phyloP scores from a whole-genome alignment of 2,113 vertebrate species.

The Amphiprion ocellaris region DNA sequence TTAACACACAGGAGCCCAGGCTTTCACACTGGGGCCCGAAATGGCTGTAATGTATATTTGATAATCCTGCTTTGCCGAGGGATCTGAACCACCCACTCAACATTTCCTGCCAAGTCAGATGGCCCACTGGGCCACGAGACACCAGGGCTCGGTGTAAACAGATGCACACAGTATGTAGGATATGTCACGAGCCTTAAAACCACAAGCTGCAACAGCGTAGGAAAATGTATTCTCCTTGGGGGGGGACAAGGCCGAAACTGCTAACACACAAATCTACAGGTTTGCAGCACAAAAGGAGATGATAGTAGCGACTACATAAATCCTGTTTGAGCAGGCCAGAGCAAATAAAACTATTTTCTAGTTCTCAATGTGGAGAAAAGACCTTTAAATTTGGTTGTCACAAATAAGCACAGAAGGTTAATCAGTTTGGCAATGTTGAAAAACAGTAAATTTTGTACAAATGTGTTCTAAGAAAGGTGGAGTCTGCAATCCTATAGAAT shows the following conservation, averaged over 20 bases:
- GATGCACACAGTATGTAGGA: slow-evolving; percentile 34
- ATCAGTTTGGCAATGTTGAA: too few species aligned
- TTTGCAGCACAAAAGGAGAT: not conserved
- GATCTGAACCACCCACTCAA: slow-evolving; percentile 50
- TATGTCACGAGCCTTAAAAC: slow-evolving; percentile 51
- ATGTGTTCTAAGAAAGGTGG: too few species aligned
- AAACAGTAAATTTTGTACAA: too few species aligned
- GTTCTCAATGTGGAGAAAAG: too few species aligned
- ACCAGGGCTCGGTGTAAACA: slow-evolving; percentile 14
- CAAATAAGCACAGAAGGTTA: too few species aligned
- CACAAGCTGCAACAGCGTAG: not conserved
- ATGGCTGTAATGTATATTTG: slow-evolving; percentile 68
- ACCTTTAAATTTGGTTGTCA: too few species aligned
- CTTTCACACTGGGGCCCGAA: slow-evolving; percentile 42
- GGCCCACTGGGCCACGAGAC: slow-evolving; percentile 45
- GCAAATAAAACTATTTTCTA: too few species aligned
- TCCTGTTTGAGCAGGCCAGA: too few species aligned
- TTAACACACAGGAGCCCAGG: slow-evolving; percentile 50
- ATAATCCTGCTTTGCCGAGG: slow-evolving; percentile 60
- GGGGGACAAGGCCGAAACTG: not conserved
- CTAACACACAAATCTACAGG: slow-evolving; percentile 14
- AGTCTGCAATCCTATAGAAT: too few species aligned
- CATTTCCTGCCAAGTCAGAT: slow-evolving; percentile 59
- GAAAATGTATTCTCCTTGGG: slow-evolving; percentile 1
- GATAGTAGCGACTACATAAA: too few species aligned